These are phyloP conservation scores for Ophiodon elongatus DNA, from an alignment of 2,113 vertebrate genomes.

Conservation along the genomic window DNA sequence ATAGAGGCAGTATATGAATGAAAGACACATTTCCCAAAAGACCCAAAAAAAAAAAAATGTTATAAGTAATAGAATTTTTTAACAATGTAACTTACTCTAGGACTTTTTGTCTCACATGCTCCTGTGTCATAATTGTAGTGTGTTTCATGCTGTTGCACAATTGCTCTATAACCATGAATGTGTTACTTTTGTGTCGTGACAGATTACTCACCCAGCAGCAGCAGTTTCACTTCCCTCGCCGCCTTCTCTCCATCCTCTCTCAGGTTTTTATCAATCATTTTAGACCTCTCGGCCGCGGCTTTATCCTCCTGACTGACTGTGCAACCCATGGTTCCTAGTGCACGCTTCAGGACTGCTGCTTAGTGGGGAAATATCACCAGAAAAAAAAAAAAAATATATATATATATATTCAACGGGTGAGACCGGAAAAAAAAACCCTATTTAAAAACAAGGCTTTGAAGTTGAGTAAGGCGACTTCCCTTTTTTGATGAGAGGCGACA, in stretches of 20 bases:
- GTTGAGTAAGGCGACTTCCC: constrained; percentile 71
- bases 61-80: background rate
- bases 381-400: constrained; percentile 25
- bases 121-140: background rate
- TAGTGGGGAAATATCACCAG: constrained; percentile 60
- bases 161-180: background rate
- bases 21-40: background rate
- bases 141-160: constrained; percentile 12
- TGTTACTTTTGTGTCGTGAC: constrained; percentile 32
- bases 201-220: constrained; percentile 90
- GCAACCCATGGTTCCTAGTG: constrained; percentile 92
- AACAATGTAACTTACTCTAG: background rate
- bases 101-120: background rate
- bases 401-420: background rate
- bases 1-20: background rate
- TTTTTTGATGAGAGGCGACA: constrained; percentile 41
- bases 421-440: constrained; percentile 12
- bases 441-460: constrained; percentile 36
- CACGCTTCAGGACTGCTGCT: constrained; percentile 86
- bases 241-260: constrained; percentile 95
- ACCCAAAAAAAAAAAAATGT: background rate
- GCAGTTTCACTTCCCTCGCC: constrained; percentile 94
- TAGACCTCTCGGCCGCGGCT: constrained; percentile 93
- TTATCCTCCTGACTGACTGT: constrained; percentile 97
- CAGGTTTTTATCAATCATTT: constrained; percentile 95